A percentile compares a stretch with the other conserved stretches of the same genome.
Evolutionary conservation across 2,797 vertebrate genomes (phyloP).

Genomic region (Leptodactylus fallax): DNA sequence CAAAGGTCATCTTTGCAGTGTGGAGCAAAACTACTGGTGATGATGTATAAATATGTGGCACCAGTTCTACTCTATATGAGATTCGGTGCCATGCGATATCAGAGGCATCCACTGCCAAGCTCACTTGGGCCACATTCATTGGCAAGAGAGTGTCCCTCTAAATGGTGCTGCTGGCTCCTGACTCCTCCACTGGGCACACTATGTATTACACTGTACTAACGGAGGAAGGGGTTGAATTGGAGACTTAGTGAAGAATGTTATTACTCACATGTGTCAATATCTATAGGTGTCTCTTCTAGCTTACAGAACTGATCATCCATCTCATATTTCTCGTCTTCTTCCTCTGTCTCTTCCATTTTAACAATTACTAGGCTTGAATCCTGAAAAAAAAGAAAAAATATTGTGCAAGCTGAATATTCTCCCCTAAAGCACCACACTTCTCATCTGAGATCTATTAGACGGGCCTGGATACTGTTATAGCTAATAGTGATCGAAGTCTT

Average conservation of each 20-base stretch:
- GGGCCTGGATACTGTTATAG: too few relatives aligned
- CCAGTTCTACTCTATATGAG: too few relatives aligned
- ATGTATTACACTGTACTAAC: not conserved
- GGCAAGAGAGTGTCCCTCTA: not conserved
- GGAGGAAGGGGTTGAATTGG: not conserved
- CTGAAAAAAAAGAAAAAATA: not conserved
- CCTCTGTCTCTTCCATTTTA: constrained; percentile 1
- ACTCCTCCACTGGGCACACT: not conserved
- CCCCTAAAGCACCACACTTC: too few relatives aligned
- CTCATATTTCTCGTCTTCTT: not conserved
- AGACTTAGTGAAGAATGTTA: too few relatives aligned
- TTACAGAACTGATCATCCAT: not conserved
- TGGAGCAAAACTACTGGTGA: too few relatives aligned
- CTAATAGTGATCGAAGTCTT: too few relatives aligned
- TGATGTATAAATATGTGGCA: too few relatives aligned
- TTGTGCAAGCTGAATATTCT: too few relatives aligned
- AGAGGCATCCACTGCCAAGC: too few relatives aligned
- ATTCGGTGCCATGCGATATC: too few relatives aligned
- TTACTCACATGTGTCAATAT: not conserved
- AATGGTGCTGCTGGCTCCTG: not conserved
- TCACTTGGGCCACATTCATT: not conserved
- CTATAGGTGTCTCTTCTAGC: not conserved
- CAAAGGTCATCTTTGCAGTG: too few relatives aligned
- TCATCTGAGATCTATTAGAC: too few relatives aligned
- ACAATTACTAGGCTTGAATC: not conserved